Evolutionary conservation across 2,113 vertebrate genomes (phyloP).

Genomic region (Eulacestoma nigropectus): DNA sequence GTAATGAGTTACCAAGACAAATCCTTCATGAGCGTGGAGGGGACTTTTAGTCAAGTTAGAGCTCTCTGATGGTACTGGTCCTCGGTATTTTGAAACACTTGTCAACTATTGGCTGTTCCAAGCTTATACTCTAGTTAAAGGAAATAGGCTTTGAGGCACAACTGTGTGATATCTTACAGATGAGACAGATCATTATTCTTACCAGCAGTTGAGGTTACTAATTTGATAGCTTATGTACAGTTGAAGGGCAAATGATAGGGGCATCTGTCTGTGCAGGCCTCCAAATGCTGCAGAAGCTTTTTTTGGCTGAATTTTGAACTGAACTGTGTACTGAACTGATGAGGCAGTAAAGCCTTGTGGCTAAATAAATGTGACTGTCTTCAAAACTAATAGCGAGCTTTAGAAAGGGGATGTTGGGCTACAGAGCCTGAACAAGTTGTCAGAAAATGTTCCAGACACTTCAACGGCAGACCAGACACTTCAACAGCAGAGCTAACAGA

Average conservation of each 20-base stretch:
- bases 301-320: neutral
- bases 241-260: neutral
- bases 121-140: neutral
- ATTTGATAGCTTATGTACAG: neutral
- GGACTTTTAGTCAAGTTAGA: neutral
- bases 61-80: neutral
- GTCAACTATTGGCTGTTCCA: too few species aligned
- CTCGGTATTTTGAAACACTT: neutral
- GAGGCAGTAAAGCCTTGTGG: neutral
- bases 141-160: neutral
- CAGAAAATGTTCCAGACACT: accelerated
- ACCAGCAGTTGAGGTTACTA: neutral
- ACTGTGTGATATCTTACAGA: accelerated
- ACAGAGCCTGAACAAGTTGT: neutral
- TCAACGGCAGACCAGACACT: neutral
- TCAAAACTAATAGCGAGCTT: neutral
- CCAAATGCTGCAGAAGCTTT: neutral
- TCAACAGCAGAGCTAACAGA: neutral
- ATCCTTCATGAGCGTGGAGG: neutral
- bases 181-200: neutral
- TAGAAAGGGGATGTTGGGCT: neutral
- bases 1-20: neutral
- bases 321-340: neutral
- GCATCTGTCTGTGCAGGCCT: neutral
- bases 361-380: neutral